Conservation (phyloP, 2,113 vertebrate genomes). For the Mus spicilegus region DNA sequence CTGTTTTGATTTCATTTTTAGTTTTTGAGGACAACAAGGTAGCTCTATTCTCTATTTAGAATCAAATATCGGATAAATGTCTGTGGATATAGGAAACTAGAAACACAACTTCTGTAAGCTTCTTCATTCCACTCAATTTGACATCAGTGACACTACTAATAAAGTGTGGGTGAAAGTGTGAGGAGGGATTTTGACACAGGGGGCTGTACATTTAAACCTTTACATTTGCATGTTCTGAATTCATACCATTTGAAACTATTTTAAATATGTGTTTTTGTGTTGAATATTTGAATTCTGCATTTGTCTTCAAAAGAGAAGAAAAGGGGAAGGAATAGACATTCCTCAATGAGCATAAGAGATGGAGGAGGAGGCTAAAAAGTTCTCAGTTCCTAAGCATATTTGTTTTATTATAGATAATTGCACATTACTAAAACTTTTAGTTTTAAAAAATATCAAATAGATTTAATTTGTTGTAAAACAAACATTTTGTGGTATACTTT, state of each 20-base stretch:
- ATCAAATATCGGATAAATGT: conserved; percentile 79
- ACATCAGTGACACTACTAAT: conserved; percentile 32
- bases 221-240: neutral
- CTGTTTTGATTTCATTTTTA: conserved; percentile 87
- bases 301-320: neutral
- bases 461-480: conserved; percentile 46
- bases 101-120: conserved; percentile 71
- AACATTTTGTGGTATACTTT: conserved; percentile 45
- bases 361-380: neutral
- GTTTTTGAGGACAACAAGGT: conserved; percentile 86
- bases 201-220: neutral
- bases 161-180: neutral
- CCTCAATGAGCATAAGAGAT: neutral
- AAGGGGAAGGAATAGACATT: conserved; percentile 7
- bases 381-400: neutral
- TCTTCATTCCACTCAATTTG: conserved; percentile 4
- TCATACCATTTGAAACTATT: conserved; percentile 30
- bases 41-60: conserved; percentile 81
- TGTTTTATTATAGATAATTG: conserved; percentile 8
- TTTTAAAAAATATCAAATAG: conserved; percentile 51
- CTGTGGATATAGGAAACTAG: conserved; percentile 80
- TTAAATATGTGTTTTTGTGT: conserved; percentile 31
- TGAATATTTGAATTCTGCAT: conserved; percentile 31
- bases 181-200: neutral
- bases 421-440: conserved; percentile 1